These are phyloP conservation scores for Ceraclea dissimilis DNA, from an alignment of 2,888 invertebrate genomes.

Conservation along the genomic window DNA sequence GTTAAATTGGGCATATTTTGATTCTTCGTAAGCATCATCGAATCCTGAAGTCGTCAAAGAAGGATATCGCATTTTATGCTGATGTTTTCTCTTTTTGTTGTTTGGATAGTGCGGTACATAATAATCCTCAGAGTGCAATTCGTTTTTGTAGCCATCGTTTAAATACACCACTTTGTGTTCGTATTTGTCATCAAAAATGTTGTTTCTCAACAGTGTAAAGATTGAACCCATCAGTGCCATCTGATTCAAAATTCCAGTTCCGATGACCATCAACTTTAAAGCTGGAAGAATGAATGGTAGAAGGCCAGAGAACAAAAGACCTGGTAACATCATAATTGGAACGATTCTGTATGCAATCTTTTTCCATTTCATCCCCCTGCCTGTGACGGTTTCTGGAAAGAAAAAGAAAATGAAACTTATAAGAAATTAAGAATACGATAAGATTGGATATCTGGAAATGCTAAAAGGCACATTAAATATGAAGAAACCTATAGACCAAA, in stretches of 20 bases:
- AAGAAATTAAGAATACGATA: too few species aligned
- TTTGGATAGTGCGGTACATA: not conserved
- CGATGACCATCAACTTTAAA: slow-evolving; percentile 56
- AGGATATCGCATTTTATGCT: too few species aligned
- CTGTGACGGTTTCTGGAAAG: slow-evolving; percentile 18
- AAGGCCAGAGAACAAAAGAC: slow-evolving; percentile 56
- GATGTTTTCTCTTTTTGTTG: slow-evolving; percentile 24
- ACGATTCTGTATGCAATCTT: slow-evolving; percentile 39
- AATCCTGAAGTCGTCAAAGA: slow-evolving; percentile 7
- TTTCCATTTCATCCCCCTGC: slow-evolving; percentile 27
- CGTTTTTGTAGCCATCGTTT: slow-evolving; percentile 50
- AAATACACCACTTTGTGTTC: slow-evolving; percentile 50
- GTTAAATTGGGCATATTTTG: not conserved
- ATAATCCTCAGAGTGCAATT: slow-evolving; percentile 26
- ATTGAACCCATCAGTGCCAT: slow-evolving; percentile 58
- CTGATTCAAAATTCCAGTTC: slow-evolving; percentile 56
- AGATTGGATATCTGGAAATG: too few species aligned
- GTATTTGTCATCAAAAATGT: slow-evolving; percentile 48
- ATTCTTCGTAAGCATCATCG: not conserved
- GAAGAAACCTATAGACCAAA: too few species aligned
- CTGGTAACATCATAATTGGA: slow-evolving; percentile 54
- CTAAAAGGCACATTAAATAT: too few species aligned
- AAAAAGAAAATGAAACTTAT: slow-evolving; percentile 7
- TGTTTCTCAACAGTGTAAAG: slow-evolving; percentile 50
- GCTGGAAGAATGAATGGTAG: slow-evolving; percentile 62